phyloP scores from a whole-genome alignment of 2,797 vertebrate species.

The Anguilla obscura region DNA sequence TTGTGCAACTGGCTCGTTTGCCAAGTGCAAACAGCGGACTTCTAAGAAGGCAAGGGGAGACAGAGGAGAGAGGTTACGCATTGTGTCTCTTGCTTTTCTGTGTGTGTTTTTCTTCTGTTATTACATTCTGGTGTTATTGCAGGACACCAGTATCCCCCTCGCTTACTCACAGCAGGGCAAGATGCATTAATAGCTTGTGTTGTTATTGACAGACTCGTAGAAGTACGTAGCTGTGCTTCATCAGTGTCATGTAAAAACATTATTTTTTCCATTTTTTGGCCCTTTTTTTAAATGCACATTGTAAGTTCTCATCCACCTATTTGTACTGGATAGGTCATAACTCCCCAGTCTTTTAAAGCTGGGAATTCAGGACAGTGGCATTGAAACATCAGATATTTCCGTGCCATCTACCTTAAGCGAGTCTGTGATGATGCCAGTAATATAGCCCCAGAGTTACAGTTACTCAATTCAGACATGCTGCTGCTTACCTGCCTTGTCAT shows the following conservation, averaged over 20 bases:
- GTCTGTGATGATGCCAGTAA: neutral
- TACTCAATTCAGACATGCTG: neutral
- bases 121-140: neutral
- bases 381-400: neutral
- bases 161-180: neutral
- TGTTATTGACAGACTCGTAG: neutral
- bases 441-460: neutral
- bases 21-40: conserved; percentile 32
- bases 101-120: neutral
- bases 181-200: neutral
- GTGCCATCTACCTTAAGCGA: neutral
- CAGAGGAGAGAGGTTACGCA: conserved; percentile 12
- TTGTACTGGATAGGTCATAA: neutral
- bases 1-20: conserved; percentile 31
- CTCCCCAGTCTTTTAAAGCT: neutral
- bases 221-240: neutral
- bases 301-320: neutral
- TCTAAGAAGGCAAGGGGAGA: conserved; percentile 25
- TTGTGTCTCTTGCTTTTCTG: conserved; percentile 10
- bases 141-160: neutral
- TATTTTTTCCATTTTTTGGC: neutral
- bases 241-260: neutral
- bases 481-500: neutral
- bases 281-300: neutral
- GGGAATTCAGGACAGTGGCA: neutral